phyloP scores from a whole-genome alignment of 2,888 invertebrate genomes.

The Heliothis peltigera region DNA sequence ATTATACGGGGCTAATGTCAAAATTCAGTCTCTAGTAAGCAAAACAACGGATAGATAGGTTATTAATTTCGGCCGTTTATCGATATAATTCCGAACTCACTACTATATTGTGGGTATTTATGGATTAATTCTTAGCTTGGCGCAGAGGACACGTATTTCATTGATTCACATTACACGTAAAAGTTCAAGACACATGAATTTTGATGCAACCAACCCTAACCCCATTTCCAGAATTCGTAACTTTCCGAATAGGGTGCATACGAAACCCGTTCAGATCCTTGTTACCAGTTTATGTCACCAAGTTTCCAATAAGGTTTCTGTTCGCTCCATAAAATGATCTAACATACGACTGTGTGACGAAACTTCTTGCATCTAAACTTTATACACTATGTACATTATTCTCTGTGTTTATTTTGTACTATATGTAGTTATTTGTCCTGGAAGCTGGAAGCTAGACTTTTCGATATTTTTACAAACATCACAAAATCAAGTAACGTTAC shows the following conservation, averaged over 20 bases:
- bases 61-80: too few relatives aligned
- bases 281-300: slow-evolving; percentile 48
- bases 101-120: too few relatives aligned
- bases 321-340: slow-evolving; percentile 45
- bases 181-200: neutral
- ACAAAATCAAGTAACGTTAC: too few relatives aligned
- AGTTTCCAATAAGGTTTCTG: slow-evolving; percentile 46
- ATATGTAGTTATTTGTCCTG: slow-evolving; percentile 12
- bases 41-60: too few relatives aligned
- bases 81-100: too few relatives aligned
- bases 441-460: too few relatives aligned
- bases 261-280: slow-evolving; percentile 41
- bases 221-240: slow-evolving; percentile 43
- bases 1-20: too few relatives aligned
- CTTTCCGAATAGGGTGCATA: slow-evolving; percentile 28
- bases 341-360: slow-evolving; percentile 30
- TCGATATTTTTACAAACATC: too few relatives aligned
- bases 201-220: neutral
- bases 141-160: too few relatives aligned
- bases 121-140: too few relatives aligned
- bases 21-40: too few relatives aligned
- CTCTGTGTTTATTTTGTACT: slow-evolving; percentile 34
- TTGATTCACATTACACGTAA: neutral
- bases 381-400: slow-evolving; percentile 12
- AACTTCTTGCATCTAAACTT: slow-evolving; percentile 52